Base-by-base conservation (phyloP, 1,140 invertebrate species). In the Ceratina japonica region DNA sequence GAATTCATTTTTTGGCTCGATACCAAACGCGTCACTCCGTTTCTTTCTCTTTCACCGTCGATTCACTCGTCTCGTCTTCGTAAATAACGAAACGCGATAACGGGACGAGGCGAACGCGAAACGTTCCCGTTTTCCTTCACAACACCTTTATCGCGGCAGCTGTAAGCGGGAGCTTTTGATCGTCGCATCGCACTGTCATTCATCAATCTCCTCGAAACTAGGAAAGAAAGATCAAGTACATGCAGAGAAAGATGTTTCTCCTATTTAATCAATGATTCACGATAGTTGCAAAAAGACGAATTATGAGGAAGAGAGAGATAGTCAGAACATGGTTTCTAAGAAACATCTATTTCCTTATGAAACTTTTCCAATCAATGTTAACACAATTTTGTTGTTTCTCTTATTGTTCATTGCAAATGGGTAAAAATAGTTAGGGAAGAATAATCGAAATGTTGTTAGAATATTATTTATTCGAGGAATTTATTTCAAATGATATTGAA, bases 1-100 rank as follows among this genome's bases (percentile, higher is more conserved):
- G 68, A 54, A 77, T 71, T 71, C 75, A 63, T 72, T 16, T 77
- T 56, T 58, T 71, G 75, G 75, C 75, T 77, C 68, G 75, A 72
- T 72, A 77, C 49, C 58, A 72, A 77, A 71, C 44, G 49, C 20
- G 20, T 52, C 15, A 44, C 37, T 44, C 37, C 2, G 37, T 44
- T 44, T 5, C n/a, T 54, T 51, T 24, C 22, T 44, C 27, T 51
- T 7, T n/a, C 52, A n/a, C 15, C 52, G 52, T 7, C 24, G 12
- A 54, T n/a, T 20, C 8, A 37, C 31, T 3, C 59, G 37, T 20
- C 20, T 3, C 59, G 37, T n/a, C 2, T 5, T 52, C 16, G 20
- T 1, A 49, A 56, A 76, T 69, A 61, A 52, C 65, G 44, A 22
- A 31, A 44, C 44, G 15, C 49, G 68, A 63, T 63, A 44, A 54